Evolutionary conservation across 1,140 invertebrate genomes (phyloP).

Genomic region (Calephelis nemesis): DNA sequence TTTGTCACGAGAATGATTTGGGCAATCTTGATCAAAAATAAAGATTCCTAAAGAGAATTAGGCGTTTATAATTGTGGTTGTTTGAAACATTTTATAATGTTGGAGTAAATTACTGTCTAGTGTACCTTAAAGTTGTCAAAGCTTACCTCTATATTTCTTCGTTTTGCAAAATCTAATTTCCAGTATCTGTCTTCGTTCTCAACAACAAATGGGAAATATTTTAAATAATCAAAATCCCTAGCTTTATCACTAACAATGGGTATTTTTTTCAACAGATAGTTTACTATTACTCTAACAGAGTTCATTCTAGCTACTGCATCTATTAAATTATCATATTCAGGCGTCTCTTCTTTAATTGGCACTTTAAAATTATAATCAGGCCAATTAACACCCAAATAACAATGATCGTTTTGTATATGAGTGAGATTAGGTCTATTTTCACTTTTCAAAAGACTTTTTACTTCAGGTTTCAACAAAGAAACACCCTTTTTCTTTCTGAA

Average conservation of each 20-base stretch:
- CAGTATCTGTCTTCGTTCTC: conserved; percentile 61
- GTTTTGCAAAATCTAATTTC: conserved; percentile 65
- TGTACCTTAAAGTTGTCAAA: too few relatives aligned
- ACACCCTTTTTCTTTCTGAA: conserved; percentile 46
- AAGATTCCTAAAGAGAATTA: too few relatives aligned
- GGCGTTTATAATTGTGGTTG: too few relatives aligned
- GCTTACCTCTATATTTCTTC: conserved; percentile 74
- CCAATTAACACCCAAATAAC: conserved; percentile 44
- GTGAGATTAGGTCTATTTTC: conserved; percentile 27
- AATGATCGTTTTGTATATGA: conserved; percentile 72
- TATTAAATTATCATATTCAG: conserved; percentile 41
- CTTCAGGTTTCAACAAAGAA: conserved; percentile 52
- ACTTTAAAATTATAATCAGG: conserved; percentile 4
- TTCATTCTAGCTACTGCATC: conserved; percentile 37
- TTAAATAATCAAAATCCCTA: conserved; percentile 43
- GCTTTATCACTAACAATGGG: conserved; percentile 55
- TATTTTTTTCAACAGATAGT: conserved; percentile 59
- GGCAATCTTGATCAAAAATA: too few relatives aligned
- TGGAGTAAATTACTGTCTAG: too few relatives aligned
- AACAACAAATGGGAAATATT: conserved; percentile 65
- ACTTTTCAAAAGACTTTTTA: conserved; percentile 41
- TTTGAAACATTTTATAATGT: too few relatives aligned
- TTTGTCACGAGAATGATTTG: too few relatives aligned
- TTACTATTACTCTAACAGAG: conserved; percentile 49
- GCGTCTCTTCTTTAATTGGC: conserved; percentile 33